Evolutionary conservation across 2,888 invertebrate species (phyloP), one percentile per base, ranked within the genome.

Genomic region (Brenthis hecate): DNA sequence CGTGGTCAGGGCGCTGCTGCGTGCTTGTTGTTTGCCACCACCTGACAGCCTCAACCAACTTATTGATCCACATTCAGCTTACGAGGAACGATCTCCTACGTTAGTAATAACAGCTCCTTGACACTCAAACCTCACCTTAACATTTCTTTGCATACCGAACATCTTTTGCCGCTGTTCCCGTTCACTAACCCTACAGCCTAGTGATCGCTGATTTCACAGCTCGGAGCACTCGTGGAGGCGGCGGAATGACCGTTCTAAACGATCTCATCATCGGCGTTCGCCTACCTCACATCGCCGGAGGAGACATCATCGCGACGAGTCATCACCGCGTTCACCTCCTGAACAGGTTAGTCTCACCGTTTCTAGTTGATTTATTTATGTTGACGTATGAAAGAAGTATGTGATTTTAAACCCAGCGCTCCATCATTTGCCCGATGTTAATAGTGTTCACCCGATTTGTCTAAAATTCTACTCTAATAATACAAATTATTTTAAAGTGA

Each of bases 211-310:
- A 91, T 94, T 94, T 84, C 95, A 94, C 95, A 95, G 95, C 91
- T 94, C 95, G 88, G 95, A 95, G 93, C 96, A 96, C 94, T 93
- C 95, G 94, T 89, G 97, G 95, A 86, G 96, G 94, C 84, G 96
- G 94, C 92, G 96, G 94, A 89, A 96, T 95, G 94, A 97, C 81
- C 95, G 97, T 76, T 97, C 97, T 88, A 97, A 97, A 89, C 95
- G 97, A 78, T 97, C 97, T 81, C 95, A 96, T 86, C 95, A 97
- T 77, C 95, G 97, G 85, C 96, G 97, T 76, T 97, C 97, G 74
- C 96, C 96, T 73, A 95, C 95, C 78, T 95, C 96, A 82, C 95
- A 96, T 83, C 94, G 96, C 77, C 95, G 96, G 81, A 94, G 95
- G 81, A 95, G 96, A 85, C 94, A 92, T 76, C 92, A 92, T 74